A percentile compares a stretch with the other conserved stretches of the same genome.
Conservation (phyloP, 2,888 invertebrate genomes). For the Periphyllus acericola region DNA sequence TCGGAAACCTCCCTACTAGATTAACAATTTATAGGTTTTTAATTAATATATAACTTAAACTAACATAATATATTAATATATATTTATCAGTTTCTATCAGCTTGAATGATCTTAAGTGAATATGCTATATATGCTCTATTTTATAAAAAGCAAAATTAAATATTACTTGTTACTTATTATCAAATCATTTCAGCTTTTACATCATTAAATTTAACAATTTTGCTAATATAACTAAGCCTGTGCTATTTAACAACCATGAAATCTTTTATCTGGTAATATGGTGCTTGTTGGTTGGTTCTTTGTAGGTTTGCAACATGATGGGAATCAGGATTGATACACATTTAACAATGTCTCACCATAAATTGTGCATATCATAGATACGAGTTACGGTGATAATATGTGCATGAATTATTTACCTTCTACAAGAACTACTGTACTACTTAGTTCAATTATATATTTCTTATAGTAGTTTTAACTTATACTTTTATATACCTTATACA, state of each 20-base stretch:
- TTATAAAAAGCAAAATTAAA: neutral
- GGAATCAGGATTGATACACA: constrained; percentile 57
- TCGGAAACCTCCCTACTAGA: neutral
- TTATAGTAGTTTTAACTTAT: constrained; percentile 45
- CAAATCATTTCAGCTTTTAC: constrained; percentile 20
- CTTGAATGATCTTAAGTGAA: neutral
- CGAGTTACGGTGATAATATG: constrained; percentile 55
- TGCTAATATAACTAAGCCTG: constrained; percentile 22
- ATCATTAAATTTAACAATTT: constrained; percentile 17
- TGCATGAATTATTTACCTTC: constrained; percentile 58
- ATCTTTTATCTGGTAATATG: constrained; percentile 59
- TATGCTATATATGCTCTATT: neutral
- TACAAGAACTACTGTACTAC: constrained; percentile 36
- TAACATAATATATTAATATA: neutral
- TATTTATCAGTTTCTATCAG: neutral
- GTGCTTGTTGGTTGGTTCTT: constrained; percentile 59
- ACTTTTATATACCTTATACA: constrained; percentile 42
- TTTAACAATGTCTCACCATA: constrained; percentile 59
- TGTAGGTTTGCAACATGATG: constrained; percentile 57
- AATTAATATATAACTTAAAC: neutral
- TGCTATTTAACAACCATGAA: constrained; percentile 40
- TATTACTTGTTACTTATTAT: neutral
- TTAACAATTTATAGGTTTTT: neutral
- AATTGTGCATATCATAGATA: constrained; percentile 58
- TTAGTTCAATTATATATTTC: constrained; percentile 55